phyloP scores from a whole-genome alignment of 2,888 invertebrate species.

The Cyclophora punctaria region DNA sequence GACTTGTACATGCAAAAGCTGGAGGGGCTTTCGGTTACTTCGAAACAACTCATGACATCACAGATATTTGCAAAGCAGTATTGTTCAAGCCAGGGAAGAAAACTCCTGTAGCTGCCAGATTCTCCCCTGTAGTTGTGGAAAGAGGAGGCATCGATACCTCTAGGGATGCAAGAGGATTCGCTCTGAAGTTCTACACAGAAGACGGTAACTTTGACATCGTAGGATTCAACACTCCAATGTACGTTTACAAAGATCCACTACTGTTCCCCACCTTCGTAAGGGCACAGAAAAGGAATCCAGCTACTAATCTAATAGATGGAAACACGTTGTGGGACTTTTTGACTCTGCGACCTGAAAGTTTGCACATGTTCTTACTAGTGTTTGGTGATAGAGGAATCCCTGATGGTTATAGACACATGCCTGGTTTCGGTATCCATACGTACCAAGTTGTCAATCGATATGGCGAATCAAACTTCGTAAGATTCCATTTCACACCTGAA shows the following conservation, averaged over 20 bases:
- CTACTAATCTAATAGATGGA: constrained; percentile 86
- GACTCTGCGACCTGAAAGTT: constrained; percentile 85
- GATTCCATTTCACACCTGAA: constrained; percentile 91
- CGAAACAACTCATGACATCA: constrained; percentile 87
- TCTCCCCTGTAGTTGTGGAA: constrained; percentile 88
- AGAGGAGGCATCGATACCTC: constrained; percentile 89
- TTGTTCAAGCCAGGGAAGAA: constrained; percentile 83
- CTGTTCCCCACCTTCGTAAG: constrained; percentile 93
- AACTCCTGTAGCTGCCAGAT: constrained; percentile 85
- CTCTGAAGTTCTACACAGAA: constrained; percentile 92
- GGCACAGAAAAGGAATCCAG: constrained; percentile 94
- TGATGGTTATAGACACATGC: constrained; percentile 91
- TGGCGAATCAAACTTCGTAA: constrained; percentile 82
- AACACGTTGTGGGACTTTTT: constrained; percentile 96
- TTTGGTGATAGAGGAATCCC: constrained; percentile 93
- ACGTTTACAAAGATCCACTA: constrained; percentile 89
- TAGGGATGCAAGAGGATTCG: constrained; percentile 91
- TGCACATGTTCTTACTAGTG: constrained; percentile 87
- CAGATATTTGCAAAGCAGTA: constrained; percentile 82
- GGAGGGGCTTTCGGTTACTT: constrained; percentile 91
- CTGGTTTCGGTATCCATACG: constrained; percentile 93
- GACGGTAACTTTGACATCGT: constrained; percentile 93
- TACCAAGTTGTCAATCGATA: constrained; percentile 87
- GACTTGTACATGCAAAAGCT: constrained; percentile 94
- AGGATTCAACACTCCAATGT: constrained; percentile 91